phyloP scores from a whole-genome alignment of 2,797 vertebrate genomes.

The Anabacerthia variegaticeps region DNA sequence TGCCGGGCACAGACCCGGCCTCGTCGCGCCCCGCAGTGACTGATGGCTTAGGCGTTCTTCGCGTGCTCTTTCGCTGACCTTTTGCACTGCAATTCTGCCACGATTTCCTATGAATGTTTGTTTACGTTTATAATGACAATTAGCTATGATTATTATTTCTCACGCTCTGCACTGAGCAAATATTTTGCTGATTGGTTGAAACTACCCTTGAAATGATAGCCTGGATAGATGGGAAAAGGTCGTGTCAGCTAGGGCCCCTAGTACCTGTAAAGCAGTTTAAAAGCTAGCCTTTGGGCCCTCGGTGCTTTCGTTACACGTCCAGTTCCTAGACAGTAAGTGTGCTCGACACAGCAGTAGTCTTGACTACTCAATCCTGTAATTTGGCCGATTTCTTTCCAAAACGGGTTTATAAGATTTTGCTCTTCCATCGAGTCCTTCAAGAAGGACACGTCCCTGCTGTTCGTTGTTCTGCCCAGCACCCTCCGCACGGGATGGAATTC shows the following conservation, averaged over 20 bases:
- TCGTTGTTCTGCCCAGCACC: background rate
- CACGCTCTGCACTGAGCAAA: background rate
- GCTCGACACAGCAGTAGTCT: background rate
- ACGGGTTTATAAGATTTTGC: background rate
- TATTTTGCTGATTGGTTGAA: background rate
- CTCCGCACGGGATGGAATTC: background rate
- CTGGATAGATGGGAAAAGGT: background rate
- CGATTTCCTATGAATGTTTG: background rate
- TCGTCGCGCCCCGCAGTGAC: background rate
- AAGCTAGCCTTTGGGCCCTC: background rate
- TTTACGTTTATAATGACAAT: background rate
- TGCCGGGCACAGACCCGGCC: background rate
- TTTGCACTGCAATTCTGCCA: background rate
- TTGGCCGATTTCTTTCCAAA: background rate
- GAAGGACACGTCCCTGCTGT: background rate
- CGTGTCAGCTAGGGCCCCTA: background rate
- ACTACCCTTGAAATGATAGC: background rate
- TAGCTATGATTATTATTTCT: background rate
- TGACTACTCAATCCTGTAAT: background rate
- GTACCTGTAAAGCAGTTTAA: background rate
- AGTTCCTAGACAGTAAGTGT: background rate
- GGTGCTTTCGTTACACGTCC: fast-evolving
- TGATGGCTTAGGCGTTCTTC: background rate
- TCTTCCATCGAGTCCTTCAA: constrained; percentile 18
- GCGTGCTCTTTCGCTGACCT: background rate